Conservation (phyloP, 2,113 vertebrate genomes). For the Tonatia bakeri region DNA sequence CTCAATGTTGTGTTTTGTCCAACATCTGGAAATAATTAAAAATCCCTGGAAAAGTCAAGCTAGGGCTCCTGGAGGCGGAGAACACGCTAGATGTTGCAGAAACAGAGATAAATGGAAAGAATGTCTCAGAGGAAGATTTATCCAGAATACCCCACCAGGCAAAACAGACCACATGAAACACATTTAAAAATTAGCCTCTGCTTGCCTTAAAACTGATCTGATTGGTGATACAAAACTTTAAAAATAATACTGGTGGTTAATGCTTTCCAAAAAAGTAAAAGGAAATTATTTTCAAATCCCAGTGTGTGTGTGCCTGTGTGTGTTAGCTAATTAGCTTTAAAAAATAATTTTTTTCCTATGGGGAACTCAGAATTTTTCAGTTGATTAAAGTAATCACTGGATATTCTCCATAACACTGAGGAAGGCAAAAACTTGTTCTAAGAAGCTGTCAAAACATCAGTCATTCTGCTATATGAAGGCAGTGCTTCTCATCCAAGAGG, state of each 20-base stretch:
- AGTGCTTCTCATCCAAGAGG: neutral
- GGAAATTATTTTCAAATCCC: constrained; percentile 24
- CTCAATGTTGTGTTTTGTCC: neutral
- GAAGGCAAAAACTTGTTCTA: neutral
- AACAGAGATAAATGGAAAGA: constrained; percentile 32
- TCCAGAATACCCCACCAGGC: neutral
- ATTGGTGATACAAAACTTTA: constrained; percentile 22
- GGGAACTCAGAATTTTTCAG: constrained; percentile 39
- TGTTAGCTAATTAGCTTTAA: constrained; percentile 14
- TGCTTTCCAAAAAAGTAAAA: constrained; percentile 47
- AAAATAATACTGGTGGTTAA: constrained; percentile 50
- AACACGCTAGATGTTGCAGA: neutral
- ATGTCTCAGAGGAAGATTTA: constrained; percentile 31
- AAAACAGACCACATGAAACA: constrained; percentile 22
- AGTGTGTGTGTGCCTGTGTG: neutral
- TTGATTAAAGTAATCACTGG: neutral
- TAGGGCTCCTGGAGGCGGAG: neutral
- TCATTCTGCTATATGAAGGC: neutral
- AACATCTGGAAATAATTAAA: constrained; percentile 55
- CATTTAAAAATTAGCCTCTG: constrained; percentile 47
- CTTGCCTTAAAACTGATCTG: constrained; percentile 38
- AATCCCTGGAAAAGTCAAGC: constrained; percentile 57
- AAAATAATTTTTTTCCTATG: neutral
- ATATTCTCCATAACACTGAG: neutral
- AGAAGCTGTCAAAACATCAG: neutral